Percentiles rank a stretch among this genome's conserved stretches.
Conservation (phyloP, 2,888 invertebrate species). For the Chaitophorus viminalis region DNA sequence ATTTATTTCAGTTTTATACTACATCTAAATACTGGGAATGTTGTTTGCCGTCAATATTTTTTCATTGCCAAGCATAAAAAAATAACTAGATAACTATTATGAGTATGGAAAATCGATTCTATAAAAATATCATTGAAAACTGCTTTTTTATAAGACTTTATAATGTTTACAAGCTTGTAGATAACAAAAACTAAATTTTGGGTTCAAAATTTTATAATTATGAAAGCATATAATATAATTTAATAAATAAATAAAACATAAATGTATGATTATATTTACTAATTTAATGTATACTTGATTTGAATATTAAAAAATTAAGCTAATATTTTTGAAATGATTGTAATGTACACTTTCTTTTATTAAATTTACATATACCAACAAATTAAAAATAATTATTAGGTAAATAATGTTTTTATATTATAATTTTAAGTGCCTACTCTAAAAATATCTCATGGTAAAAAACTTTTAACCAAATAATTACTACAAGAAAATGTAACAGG, state of each 20-base stretch:
- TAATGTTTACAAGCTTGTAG: background rate
- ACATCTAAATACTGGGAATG: background rate
- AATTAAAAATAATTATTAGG: too few relatives aligned
- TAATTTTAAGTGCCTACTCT: too few relatives aligned
- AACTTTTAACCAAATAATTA: too few relatives aligned
- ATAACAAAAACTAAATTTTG: background rate
- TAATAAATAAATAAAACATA: too few relatives aligned
- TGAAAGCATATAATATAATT: too few relatives aligned
- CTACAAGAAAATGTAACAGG: too few relatives aligned
- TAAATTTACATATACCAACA: too few relatives aligned
- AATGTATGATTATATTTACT: background rate
- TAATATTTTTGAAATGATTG: conserved; percentile 2
- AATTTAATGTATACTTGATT: background rate
- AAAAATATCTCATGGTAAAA: too few relatives aligned
- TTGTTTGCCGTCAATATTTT: background rate
- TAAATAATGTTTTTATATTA: too few relatives aligned
- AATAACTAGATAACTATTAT: background rate
- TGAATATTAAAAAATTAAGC: background rate
- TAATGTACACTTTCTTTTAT: background rate
- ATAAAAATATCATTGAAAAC: background rate
- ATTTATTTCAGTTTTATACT: background rate
- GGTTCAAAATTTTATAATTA: too few relatives aligned
- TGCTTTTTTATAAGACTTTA: background rate
- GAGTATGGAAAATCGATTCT: background rate
- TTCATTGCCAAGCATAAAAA: background rate